phyloP scores from a whole-genome alignment of 2,797 vertebrate species.

The Harpagifer antarcticus region DNA sequence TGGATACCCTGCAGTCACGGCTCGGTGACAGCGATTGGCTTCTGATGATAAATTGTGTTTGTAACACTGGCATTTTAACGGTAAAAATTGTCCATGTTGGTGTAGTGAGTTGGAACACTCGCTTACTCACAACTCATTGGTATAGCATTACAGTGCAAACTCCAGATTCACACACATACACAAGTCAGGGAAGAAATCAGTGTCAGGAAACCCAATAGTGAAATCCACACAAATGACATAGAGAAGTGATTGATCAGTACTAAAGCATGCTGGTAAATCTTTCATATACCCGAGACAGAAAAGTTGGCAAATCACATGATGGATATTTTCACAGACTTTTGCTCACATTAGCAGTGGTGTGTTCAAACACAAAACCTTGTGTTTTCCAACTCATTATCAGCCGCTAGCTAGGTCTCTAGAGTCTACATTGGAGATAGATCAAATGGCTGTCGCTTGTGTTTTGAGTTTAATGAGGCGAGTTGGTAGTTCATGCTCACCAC shows the following conservation, averaged over 20 bases:
- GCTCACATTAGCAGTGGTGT: constrained; percentile 22
- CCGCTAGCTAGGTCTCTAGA: constrained; percentile 4
- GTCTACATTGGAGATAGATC: constrained; percentile 35
- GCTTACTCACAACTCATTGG: too few species aligned
- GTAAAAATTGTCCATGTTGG: background rate
- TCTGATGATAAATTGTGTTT: constrained; percentile 46
- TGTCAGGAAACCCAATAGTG: background rate
- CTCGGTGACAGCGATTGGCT: constrained; percentile 24
- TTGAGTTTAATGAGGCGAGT: constrained; percentile 34
- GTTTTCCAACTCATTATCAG: constrained; percentile 47
- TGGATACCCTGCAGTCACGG: constrained; percentile 1
- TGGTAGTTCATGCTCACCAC: constrained; percentile 2
- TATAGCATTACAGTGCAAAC: background rate
- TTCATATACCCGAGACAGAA: constrained; percentile 10
- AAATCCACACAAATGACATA: background rate
- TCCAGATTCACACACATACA: background rate
- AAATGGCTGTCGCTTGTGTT: constrained; percentile 28
- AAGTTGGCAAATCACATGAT: constrained; percentile 19
- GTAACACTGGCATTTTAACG: constrained; percentile 5
- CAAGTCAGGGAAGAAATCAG: constrained; percentile 7
- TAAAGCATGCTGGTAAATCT: constrained; percentile 13
- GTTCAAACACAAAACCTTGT: constrained; percentile 48
- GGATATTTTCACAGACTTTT: constrained; percentile 16
- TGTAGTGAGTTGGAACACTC: background rate
- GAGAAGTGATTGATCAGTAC: constrained; percentile 15